Evolutionary conservation across 2,888 invertebrate species (phyloP), one percentile per base, ranked within the genome.

Genomic region (Drosophila infuscata): DNA sequence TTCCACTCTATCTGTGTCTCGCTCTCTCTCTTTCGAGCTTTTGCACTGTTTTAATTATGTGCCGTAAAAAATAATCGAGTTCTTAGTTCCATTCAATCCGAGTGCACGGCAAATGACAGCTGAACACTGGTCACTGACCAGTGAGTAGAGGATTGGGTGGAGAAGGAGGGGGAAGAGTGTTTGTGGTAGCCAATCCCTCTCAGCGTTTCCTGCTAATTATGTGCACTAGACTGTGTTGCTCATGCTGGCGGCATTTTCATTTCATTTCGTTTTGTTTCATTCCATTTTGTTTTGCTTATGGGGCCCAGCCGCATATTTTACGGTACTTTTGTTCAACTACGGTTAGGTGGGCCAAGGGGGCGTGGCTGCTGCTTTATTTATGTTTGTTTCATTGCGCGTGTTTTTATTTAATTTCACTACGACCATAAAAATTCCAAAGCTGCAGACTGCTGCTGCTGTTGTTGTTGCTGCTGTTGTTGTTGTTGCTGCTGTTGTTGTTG

Each of bases 51-150:
- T 87, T 87, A 84, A 82, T 84, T 88, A 82, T 57, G 69, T 59
- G 68, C 76, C 81, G 83, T 88, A 82, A 87, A 87, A 84, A 76
- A 85, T 89, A 87, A 87, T 89, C 89, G 83, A 84, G 89, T 89
- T 81, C 87, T 76, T 83, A 64, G 73, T 61, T 43, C 53, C 80
- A 70, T 88, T 87, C 85, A 89, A 88, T 86, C 76, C 70, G 74
- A 69, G 66, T 67, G 58, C 57, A 59, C 63, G 56, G 61, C 73
- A 69, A 77, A 77, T 74, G 74, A 70, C 72, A 83, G 71, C 69
- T 70, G 69, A 71, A 48, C 41, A 38, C 62, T 82, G 88, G 83
- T 83, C 83, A 81, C 53, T 88, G 88, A 82, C 88, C 83, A 82
- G 49, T 32, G 57, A 78, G 43, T 35, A 54, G 58, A 8, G 32